Evolutionary conservation across 2,888 invertebrate genomes (phyloP), one percentile per base, ranked within the genome.

Genomic region (Stomorhina lunata): DNA sequence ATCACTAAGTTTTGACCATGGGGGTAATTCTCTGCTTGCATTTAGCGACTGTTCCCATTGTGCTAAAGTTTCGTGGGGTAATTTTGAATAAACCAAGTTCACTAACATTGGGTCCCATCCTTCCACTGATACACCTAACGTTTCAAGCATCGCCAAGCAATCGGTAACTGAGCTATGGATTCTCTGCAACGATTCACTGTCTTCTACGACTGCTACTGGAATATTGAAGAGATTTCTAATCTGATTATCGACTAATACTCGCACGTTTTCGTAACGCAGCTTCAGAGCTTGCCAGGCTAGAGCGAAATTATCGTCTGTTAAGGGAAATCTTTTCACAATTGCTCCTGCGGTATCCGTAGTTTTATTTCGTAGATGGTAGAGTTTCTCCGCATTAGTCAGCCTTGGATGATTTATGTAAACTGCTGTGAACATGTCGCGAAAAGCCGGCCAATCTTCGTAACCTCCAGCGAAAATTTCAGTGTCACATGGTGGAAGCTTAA

Each of bases 161-260:
- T 50, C 25, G 6, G 25, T 50, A 2, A 50, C 50, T 10, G 22
- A 10, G 3, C 22, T 22, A 9, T 48, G 48, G 4, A 45, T 45
- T 20, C 17, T 15, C 17, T n/a, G 7, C 7, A 48, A 22, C 9
- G 22, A 22, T 3, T 22, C 22, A 22, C 48, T 48, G 22, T 48
- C n/a, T 27, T 55, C 68, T 2, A 22, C 15, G 9, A n/a, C 37
- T n/a, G 53, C 27, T 2, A 20, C 12, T 5, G 25, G 50, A 1
- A 61, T 61, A 43, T 61, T n/a, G 10, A 40, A 71, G 5, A 43
- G 20, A 7, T 20, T 17, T 53, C 55, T 25, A 7, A 73, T 5
- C 29, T 73, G 73, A 9, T 63, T 73, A 29, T 73, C 73, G 6
- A 63, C 61, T 1, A 73, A 27, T 10, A 73, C 50, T 10, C 72